These are phyloP conservation scores for Cotesia congregata DNA, from an alignment of 2,888 invertebrate genomes.

Conservation along the genomic window DNA sequence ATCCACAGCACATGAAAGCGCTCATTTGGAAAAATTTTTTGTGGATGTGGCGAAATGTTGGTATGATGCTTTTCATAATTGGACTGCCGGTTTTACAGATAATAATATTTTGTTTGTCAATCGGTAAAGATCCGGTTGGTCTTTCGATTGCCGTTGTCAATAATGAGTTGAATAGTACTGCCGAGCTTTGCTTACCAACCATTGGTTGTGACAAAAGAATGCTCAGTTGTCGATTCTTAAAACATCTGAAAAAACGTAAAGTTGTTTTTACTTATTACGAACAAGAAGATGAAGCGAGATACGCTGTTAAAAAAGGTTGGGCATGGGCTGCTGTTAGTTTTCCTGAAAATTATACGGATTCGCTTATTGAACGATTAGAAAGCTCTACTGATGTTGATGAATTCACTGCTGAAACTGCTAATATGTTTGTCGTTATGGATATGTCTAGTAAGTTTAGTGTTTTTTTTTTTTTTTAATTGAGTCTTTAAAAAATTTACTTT, in stretches of 20 bases:
- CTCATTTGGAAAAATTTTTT: constrained; percentile 90
- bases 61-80: constrained; percentile 87
- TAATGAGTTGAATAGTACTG: constrained; percentile 75
- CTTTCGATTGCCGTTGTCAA: constrained; percentile 86
- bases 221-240: constrained; percentile 85
- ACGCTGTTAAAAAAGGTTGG: constrained; percentile 79
- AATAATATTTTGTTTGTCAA: constrained; percentile 88
- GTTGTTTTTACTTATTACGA: constrained; percentile 77
- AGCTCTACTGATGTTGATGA: constrained; percentile 74
- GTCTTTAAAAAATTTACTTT: constrained; percentile 15
- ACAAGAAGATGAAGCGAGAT: constrained; percentile 75
- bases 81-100: constrained; percentile 89
- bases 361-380: constrained; percentile 76
- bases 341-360: constrained; percentile 81
- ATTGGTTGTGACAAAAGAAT: constrained; percentile 76
- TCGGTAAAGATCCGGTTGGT: constrained; percentile 87
- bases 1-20: constrained; percentile 82
- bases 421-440: constrained; percentile 82
- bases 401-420: constrained; percentile 76
- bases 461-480: constrained; percentile 17
- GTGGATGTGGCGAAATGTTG: constrained; percentile 87
- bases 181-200: constrained; percentile 61
- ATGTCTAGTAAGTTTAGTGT: constrained; percentile 81
- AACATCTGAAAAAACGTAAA: constrained; percentile 78
- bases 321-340: constrained; percentile 86